These are phyloP conservation scores for Disparrhopalites patrizii DNA, from an alignment of 2,888 invertebrate species.

Conservation along the genomic window DNA sequence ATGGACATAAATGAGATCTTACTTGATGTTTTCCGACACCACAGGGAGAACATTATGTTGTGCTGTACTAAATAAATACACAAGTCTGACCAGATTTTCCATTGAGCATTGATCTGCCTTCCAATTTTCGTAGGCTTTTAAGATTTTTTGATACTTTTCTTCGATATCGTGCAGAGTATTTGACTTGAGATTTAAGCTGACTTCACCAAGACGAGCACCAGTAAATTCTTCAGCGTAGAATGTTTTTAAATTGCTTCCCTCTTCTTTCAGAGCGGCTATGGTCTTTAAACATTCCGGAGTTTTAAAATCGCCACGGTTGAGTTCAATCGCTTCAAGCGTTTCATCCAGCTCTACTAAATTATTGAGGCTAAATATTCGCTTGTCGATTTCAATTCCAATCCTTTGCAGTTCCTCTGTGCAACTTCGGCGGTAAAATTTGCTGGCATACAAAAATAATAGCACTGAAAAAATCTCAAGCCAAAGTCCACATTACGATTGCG, in stretches of 20 bases:
- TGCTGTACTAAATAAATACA: background rate
- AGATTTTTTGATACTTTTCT: constrained; percentile 4
- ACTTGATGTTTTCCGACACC: constrained; percentile 10
- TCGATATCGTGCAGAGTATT: background rate
- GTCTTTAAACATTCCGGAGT: background rate
- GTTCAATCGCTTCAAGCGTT: constrained; percentile 4
- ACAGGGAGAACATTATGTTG: background rate
- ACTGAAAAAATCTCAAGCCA: background rate
- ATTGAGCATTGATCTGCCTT: background rate
- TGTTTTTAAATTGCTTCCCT: constrained; percentile 1
- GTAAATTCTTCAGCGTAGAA: too few species aligned
- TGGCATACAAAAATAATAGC: background rate
- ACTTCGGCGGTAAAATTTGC: background rate
- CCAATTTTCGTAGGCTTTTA: background rate
- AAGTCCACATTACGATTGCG: too few species aligned
- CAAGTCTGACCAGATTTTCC: background rate
- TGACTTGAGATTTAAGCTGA: background rate
- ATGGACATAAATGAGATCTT: background rate
- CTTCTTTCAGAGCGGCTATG: background rate
- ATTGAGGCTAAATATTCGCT: constrained; percentile 1
- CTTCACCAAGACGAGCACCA: too few species aligned
- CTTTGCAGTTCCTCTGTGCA: constrained; percentile 2
- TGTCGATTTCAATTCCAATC: background rate
- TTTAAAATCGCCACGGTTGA: background rate
- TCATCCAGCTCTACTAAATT: constrained; percentile 14